Base-by-base conservation (phyloP, 1,140 invertebrate genomes). In the Lasaia peninsularis region DNA sequence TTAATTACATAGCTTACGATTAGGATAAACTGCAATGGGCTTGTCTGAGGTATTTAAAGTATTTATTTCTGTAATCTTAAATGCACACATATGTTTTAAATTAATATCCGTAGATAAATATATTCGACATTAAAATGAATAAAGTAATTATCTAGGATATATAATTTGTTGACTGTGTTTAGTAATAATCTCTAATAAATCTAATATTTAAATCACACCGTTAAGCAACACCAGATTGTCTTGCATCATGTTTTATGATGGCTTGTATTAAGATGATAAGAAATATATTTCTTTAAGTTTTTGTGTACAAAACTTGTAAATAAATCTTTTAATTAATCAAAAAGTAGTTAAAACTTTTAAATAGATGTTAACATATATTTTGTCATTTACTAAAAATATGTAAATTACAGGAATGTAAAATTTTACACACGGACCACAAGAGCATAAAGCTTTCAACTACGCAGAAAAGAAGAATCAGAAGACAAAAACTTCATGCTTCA, bases 1-100 rank as follows among this genome's bases (percentile, higher is more conserved):
- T n/a, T 50, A 63, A 62, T 73, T 80, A 74, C 63, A 62, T 79
- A 83, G 80, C 77, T 71, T 75, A 54, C 75, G 18, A 10, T 58
- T 56, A 76, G 81, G 81, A 81, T 58, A 63, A 75, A 65, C 72
- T 71, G 73, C 72, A 60, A 85, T 83, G 80, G 67, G 63, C 64
- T 69, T 75, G 34, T 59, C 66, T 53, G 63, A 81, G 76, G 75
- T 85, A 80, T 69, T 64, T 52, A 60, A 65, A 60, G 35, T 72
- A 57, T 60, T 40, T 40, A 7, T 28, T n/a, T n/a, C n/a, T n/a
- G n/a, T n/a, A n/a, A n/a, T n/a, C n/a, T 40, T 40, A 18, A 18
- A 40, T 37, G 14, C n/a, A 12, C 34, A 8, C 14, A 40, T 37
- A 16, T 37, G 35, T 16, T 9, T 18, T 18, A 40, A 40, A 37